phyloP scores from a whole-genome alignment of 2,113 vertebrate genomes.

The Psilopogon haemacephalus region DNA sequence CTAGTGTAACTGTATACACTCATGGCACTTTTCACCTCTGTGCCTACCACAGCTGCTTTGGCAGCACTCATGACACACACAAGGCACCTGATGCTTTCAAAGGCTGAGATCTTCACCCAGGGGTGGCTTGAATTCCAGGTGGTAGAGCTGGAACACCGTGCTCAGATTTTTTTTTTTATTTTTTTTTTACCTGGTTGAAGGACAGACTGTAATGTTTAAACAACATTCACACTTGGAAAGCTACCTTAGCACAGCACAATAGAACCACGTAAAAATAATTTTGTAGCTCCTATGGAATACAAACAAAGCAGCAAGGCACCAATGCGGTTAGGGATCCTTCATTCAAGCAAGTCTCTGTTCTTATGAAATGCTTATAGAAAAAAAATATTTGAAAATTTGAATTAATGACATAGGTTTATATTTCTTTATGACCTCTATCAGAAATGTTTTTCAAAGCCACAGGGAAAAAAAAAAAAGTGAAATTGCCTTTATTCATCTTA shows the following conservation, averaged over 20 bases:
- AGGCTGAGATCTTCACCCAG: neutral
- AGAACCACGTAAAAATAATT: neutral
- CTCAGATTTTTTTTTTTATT: neutral
- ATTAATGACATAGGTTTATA: neutral
- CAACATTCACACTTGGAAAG: neutral
- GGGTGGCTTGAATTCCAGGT: neutral
- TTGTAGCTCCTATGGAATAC: neutral
- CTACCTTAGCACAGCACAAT: neutral
- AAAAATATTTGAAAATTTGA: neutral
- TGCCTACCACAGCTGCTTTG: neutral
- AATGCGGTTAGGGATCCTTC: neutral
- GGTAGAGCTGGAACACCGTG: neutral
- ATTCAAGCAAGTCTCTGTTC: neutral
- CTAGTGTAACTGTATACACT: neutral
- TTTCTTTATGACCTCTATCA: neutral
- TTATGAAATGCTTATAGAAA: neutral
- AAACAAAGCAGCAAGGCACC: neutral
- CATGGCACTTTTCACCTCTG: neutral
- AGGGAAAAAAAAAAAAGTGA: neutral
- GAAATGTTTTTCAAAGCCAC: neutral
- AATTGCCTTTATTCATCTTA: slow-evolving; percentile 19
- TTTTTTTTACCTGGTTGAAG: neutral
- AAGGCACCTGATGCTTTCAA: neutral
- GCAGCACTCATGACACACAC: neutral
- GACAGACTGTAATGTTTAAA: neutral